These are phyloP conservation scores for Dendropsophus ebraccatus DNA, from an alignment of 2,113 vertebrate species.

Conservation along the genomic window DNA sequence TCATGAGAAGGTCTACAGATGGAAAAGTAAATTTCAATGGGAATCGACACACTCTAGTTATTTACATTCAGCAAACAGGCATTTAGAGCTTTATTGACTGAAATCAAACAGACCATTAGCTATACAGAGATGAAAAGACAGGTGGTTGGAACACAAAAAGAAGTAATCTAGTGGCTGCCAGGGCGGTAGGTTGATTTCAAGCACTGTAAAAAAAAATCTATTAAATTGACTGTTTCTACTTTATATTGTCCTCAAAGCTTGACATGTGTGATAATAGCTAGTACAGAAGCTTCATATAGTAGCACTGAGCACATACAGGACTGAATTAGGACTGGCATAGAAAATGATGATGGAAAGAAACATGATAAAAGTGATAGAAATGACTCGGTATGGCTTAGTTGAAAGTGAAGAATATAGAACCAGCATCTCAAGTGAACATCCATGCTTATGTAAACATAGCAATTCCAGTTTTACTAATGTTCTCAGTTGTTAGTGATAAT, in stretches of 20 bases:
- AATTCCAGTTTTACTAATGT: no score
- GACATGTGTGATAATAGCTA: slow-evolving; percentile 3
- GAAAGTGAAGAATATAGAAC: no score
- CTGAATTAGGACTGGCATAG: neutral
- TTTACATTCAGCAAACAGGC: slow-evolving; percentile 41
- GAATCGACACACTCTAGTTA: slow-evolving; percentile 6
- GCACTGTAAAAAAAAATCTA: slow-evolving; percentile 3
- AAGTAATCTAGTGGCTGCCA: slow-evolving; percentile 30
- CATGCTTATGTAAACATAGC: no score
- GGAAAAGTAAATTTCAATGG: slow-evolving; percentile 15
- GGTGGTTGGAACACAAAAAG: slow-evolving; percentile 17
- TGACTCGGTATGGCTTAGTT: no score
- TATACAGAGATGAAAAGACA: slow-evolving; percentile 35
- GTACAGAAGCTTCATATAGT: neutral
- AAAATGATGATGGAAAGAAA: neutral
- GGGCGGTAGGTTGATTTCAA: slow-evolving; percentile 20
- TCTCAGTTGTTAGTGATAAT: no score
- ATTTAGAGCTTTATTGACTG: slow-evolving; percentile 33
- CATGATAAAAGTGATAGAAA: no score
- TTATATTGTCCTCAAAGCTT: neutral
- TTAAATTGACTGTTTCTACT: neutral
- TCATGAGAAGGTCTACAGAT: slow-evolving; percentile 39
- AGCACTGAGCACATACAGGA: no score
- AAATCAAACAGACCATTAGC: slow-evolving; percentile 51
- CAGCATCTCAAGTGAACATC: no score